Conservation (phyloP, 1,140 invertebrate genomes). For the Mesaphorura yosii region DNA sequence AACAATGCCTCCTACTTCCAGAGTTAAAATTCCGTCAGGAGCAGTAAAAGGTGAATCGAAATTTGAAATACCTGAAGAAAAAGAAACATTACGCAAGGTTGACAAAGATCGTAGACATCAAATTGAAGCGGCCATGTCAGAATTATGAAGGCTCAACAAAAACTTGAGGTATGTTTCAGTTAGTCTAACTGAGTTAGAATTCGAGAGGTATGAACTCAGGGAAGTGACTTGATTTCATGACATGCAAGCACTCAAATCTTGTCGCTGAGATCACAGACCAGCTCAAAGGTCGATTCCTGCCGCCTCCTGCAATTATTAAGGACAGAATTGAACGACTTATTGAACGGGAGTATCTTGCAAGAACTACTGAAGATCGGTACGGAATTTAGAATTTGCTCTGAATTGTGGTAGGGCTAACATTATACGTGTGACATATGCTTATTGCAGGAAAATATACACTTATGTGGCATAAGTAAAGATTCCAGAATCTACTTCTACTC, state of each 20-base stretch:
- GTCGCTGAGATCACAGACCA: constrained; percentile 97
- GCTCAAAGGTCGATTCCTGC: constrained; percentile 87
- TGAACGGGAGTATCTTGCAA: constrained; percentile 94
- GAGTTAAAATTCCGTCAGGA: constrained; percentile 86
- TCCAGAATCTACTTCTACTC: too few species aligned
- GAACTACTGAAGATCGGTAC: constrained; percentile 84
- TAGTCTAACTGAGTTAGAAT: too few species aligned
- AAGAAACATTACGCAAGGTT: constrained; percentile 93
- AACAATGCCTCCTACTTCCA: constrained; percentile 35
- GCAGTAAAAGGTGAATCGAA: constrained; percentile 96
- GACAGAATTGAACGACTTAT: constrained; percentile 98
- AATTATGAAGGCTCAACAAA: constrained; percentile 98
- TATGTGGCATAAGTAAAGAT: constrained; percentile 84
- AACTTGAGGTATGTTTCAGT: constrained; percentile 60
- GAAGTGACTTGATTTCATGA: constrained; percentile 20
- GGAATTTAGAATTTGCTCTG: neutral
- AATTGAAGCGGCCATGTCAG: constrained; percentile 97
- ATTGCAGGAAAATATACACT: constrained; percentile 73
- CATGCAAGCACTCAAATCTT: constrained; percentile 73
- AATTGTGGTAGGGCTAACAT: too few species aligned
- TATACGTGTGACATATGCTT: constrained; percentile 16
- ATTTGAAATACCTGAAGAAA: constrained; percentile 90
- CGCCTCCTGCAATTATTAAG: constrained; percentile 95
- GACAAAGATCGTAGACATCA: constrained; percentile 99
- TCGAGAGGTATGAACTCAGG: too few species aligned